These are phyloP conservation scores for Clusia tigrina DNA, from an alignment of 2,888 invertebrate genomes.

Conservation along the genomic window DNA sequence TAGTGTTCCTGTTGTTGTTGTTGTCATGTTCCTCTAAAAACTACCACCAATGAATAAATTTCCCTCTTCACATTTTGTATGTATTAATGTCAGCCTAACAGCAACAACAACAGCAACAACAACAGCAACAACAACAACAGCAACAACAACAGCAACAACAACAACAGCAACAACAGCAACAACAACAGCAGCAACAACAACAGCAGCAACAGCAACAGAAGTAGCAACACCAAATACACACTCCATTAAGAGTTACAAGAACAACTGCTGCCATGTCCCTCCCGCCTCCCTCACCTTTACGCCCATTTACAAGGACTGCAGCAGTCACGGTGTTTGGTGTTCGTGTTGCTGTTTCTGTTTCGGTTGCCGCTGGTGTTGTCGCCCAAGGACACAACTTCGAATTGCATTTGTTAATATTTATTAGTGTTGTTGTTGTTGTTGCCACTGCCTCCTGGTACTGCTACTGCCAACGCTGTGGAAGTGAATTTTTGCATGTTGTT, in stretches of 20 bases:
- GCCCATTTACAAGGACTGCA: too few relatives aligned
- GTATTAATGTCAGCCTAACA: not conserved
- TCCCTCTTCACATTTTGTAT: not conserved
- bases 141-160: constrained; percentile 1
- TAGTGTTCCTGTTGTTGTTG: constrained; percentile 14
- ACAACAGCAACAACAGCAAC: too few relatives aligned
- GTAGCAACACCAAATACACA: too few relatives aligned
- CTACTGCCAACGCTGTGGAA: too few relatives aligned
- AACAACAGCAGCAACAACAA: too few relatives aligned
- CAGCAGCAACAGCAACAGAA: too few relatives aligned
- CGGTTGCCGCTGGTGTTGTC: too few relatives aligned
- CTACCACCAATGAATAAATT: not conserved
- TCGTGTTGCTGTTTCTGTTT: not conserved
- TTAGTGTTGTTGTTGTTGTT: not conserved
- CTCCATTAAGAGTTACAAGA: too few relatives aligned
- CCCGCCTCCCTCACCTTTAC: too few relatives aligned
- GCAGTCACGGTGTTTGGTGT: not conserved
- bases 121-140: not conserved
- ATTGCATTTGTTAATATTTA: not conserved
- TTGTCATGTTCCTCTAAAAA: not conserved
- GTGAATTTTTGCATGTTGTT: too few relatives aligned
- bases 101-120: not conserved
- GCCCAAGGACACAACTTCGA: not conserved
- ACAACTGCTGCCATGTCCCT: not conserved
- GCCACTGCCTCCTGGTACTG: too few relatives aligned